phyloP scores from a whole-genome alignment of 2,888 invertebrate species.

The Odontomyia ornata region DNA sequence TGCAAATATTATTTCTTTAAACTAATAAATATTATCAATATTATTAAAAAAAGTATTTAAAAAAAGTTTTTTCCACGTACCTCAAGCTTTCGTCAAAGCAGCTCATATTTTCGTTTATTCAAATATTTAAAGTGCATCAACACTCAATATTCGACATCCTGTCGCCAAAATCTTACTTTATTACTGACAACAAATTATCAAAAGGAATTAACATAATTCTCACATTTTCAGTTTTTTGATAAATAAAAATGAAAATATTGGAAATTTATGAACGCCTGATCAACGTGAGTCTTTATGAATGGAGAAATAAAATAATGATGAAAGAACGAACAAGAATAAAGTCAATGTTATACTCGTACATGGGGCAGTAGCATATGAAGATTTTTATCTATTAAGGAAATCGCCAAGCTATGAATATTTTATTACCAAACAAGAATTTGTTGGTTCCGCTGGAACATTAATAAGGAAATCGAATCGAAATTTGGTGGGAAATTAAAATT shows the following conservation, averaged over 20 bases:
- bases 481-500: too few relatives aligned
- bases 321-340: background rate
- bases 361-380: background rate
- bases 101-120: background rate
- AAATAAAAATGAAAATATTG: background rate
- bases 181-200: background rate
- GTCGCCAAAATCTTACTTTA: constrained; percentile 3
- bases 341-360: background rate
- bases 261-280: background rate
- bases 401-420: too few relatives aligned
- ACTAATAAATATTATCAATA: too few relatives aligned
- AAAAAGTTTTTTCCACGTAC: too few relatives aligned
- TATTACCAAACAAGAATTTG: too few relatives aligned
- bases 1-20: too few relatives aligned
- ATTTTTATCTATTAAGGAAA: background rate
- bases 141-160: background rate
- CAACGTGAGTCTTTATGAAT: background rate
- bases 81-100: too few relatives aligned
- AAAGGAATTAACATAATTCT: background rate
- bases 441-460: too few relatives aligned
- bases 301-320: background rate
- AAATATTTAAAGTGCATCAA: constrained; percentile 5
- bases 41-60: too few relatives aligned
- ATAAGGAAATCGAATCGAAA: too few relatives aligned
- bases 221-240: background rate